Evolutionary conservation across 2,113 vertebrate species (phyloP).

Genomic region (Silurus glanis): DNA sequence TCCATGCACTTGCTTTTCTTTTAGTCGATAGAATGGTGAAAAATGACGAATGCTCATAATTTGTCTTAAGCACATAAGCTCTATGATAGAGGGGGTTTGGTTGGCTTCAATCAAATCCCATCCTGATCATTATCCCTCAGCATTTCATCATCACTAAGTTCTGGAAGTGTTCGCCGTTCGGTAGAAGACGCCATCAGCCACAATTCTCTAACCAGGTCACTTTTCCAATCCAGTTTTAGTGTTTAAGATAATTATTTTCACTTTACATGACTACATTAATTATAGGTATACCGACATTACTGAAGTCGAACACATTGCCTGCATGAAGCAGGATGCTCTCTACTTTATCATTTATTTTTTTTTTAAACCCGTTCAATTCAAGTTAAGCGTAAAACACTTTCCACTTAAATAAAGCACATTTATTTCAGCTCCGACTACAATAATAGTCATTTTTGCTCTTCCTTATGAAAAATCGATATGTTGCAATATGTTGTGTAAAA

Average conservation of each 20-base stretch:
- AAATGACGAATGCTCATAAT: neutral
- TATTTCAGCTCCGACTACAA: neutral
- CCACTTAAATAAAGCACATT: neutral
- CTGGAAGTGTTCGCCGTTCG: neutral
- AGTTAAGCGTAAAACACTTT: neutral
- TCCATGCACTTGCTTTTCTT: neutral
- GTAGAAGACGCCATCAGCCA: neutral
- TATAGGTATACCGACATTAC: neutral
- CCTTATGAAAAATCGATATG: neutral
- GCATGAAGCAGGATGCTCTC: neutral
- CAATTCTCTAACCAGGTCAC: neutral
- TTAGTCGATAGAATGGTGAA: neutral
- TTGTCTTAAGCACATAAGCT: neutral
- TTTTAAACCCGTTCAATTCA: neutral
- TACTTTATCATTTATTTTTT: neutral
- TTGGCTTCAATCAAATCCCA: slow-evolving; percentile 2
- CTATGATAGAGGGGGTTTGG: slow-evolving; percentile 13
- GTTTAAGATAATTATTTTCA: neutral
- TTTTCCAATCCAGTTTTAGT: neutral
- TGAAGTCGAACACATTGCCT: neutral
- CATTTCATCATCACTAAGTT: slow-evolving; percentile 10
- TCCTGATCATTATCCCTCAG: slow-evolving; percentile 17
- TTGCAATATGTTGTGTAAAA: neutral
- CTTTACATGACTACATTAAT: neutral
- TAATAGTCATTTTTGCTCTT: neutral